These are phyloP conservation scores for Venusia cambrica DNA, from an alignment of 2,888 invertebrate species.

Conservation along the genomic window DNA sequence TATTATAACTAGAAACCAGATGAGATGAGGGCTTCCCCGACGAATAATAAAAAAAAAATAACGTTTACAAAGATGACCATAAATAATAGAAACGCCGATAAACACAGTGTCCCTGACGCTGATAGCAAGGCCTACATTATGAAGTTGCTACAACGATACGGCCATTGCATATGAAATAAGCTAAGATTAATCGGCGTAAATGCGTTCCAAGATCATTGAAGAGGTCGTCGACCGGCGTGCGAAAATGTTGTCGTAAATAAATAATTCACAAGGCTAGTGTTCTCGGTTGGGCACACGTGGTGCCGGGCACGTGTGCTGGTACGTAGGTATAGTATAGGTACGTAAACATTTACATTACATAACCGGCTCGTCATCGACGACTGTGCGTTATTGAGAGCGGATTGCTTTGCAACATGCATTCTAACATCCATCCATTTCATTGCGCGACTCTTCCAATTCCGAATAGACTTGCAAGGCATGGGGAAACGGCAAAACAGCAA, in stretches of 20 bases:
- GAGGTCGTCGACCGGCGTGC: conserved; percentile 79
- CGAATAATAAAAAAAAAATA: too few species aligned
- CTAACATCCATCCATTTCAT: conserved; percentile 26
- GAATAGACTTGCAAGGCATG: too few species aligned
- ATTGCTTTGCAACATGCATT: conserved; percentile 55
- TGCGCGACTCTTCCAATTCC: too few species aligned
- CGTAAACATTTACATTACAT: conserved; percentile 80
- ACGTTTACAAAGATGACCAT: too few species aligned
- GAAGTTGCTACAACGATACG: conserved; percentile 15
- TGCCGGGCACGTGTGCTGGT: conserved; percentile 70
- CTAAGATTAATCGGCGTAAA: conserved; percentile 72
- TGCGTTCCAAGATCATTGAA: conserved; percentile 74
- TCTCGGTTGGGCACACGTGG: conserved; percentile 76
- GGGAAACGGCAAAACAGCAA: too few species aligned
- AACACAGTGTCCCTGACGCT: conserved; percentile 1
- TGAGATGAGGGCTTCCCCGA: too few species aligned
- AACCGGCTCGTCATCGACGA: conserved; percentile 76
- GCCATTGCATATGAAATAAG: conserved; percentile 40
- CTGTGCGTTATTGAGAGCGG: conserved; percentile 68
- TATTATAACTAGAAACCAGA: too few species aligned
- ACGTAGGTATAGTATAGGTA: too few species aligned
- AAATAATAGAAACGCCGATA: too few species aligned
- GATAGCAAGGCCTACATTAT: conserved; percentile 1
- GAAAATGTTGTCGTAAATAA: conserved; percentile 81
- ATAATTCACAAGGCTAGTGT: conserved; percentile 82